phyloP scores from a whole-genome alignment of 2,888 invertebrate genomes.

The Lacanobia oleracea region DNA sequence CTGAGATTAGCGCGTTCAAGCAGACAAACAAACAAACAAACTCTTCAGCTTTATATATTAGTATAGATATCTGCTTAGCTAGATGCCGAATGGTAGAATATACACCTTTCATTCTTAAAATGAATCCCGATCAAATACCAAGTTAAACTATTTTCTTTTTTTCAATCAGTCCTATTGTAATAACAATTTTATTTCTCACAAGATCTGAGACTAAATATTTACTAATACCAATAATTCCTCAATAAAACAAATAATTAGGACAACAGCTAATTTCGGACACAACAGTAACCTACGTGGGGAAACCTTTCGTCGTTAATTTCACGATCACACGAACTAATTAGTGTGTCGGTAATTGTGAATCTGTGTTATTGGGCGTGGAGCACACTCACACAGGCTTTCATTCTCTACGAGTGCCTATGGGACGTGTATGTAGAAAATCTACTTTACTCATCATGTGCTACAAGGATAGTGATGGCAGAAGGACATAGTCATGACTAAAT shows the following conservation, averaged over 20 bases:
- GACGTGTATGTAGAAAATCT: slow-evolving; percentile 15
- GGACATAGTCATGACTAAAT: too few species aligned
- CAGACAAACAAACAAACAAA: too few species aligned
- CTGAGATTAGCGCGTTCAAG: too few species aligned
- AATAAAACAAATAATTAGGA: background rate
- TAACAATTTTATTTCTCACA: background rate
- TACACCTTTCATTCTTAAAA: too few species aligned
- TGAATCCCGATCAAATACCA: too few species aligned
- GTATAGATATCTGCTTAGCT: too few species aligned
- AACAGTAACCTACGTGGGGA: slow-evolving; percentile 2
- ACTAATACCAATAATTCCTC: background rate
- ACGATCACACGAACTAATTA: slow-evolving; percentile 46
- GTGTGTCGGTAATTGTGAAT: slow-evolving; percentile 55
- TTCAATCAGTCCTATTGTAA: too few species aligned
- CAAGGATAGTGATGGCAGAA: too few species aligned
- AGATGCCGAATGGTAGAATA: too few species aligned
- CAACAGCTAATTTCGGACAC: background rate
- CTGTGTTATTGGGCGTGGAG: slow-evolving; percentile 46
- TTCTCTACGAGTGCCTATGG: slow-evolving; percentile 23
- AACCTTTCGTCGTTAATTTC: slow-evolving; percentile 37
- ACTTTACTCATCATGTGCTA: background rate
- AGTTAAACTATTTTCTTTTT: too few species aligned
- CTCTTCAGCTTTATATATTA: too few species aligned
- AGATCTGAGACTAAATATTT: too few species aligned
- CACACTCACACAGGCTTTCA: slow-evolving; percentile 32